Conservation (phyloP, 1,140 invertebrate species). For the Druon quercuslanigerum region DNA sequence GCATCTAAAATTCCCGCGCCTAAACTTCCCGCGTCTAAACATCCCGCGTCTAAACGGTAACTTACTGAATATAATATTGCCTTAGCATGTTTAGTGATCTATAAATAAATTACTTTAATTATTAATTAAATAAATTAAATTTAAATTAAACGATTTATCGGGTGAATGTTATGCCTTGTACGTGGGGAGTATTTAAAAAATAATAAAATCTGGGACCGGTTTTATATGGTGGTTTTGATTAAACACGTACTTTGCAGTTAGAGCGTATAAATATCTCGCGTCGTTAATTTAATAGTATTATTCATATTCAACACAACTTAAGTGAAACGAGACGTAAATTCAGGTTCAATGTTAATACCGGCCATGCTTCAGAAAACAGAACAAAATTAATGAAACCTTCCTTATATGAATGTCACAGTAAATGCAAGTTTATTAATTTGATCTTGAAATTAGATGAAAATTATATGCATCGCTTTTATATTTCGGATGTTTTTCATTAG, state of each 20-base stretch:
- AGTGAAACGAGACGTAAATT: neutral
- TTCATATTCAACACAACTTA: neutral
- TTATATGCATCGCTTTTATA: too few species aligned
- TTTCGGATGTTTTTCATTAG: too few species aligned
- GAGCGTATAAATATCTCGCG: neutral
- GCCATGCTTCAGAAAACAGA: neutral
- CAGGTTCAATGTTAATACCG: slow-evolving; percentile 10
- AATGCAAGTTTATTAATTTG: too few species aligned
- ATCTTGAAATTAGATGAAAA: too few species aligned
- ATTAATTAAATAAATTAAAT: too few species aligned
- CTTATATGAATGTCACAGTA: neutral
- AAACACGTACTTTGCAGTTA: neutral
- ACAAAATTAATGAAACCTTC: neutral
- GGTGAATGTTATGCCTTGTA: neutral
- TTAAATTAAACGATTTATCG: too few species aligned
- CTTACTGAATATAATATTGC: too few species aligned
- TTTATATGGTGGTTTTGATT: neutral
- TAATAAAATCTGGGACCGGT: neutral
- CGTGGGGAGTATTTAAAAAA: neutral
- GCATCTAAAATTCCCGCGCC: too few species aligned
- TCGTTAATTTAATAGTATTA: slow-evolving; percentile 5
- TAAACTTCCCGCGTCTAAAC: too few species aligned
- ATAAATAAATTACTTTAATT: too few species aligned
- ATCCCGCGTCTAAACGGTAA: too few species aligned
- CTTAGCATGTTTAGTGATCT: too few species aligned